Conservation (phyloP, 2,113 vertebrate species). For the Ictalurus furcatus region DNA sequence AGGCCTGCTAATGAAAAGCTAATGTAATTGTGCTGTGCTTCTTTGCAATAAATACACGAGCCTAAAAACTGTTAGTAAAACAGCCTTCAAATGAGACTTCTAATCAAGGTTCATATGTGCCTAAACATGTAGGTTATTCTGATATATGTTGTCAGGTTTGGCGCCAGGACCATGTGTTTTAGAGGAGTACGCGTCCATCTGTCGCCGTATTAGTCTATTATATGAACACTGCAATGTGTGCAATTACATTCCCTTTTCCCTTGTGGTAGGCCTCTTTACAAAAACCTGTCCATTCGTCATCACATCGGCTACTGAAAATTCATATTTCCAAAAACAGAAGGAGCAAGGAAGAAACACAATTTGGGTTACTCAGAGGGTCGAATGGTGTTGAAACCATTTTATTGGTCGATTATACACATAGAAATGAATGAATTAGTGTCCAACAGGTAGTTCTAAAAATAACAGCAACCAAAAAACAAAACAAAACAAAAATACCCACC, state of each 20-base stretch:
- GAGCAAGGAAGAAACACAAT: background rate
- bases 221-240: conserved; percentile 8
- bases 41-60: conserved; percentile 58
- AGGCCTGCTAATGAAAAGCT: conserved; percentile 51
- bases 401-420: background rate
- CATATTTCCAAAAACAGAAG: background rate
- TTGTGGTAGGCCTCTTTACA: background rate
- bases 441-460: conserved; percentile 6
- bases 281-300: background rate
- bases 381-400: background rate
- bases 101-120: conserved; percentile 13
- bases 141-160: background rate
- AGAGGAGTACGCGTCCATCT: background rate
- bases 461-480: background rate
- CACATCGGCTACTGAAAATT: background rate
- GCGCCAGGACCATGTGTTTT: conserved; percentile 24
- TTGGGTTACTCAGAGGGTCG: too few species aligned
- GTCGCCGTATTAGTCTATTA: background rate
- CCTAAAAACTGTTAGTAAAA: conserved; percentile 40
- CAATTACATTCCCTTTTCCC: background rate
- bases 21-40: conserved; percentile 74
- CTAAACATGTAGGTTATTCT: conserved; percentile 10
- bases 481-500: background rate
- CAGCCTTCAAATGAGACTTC: conserved; percentile 16
- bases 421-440: background rate